phyloP scores from a whole-genome alignment of 2,113 vertebrate genomes.

The Narcine bancroftii region DNA sequence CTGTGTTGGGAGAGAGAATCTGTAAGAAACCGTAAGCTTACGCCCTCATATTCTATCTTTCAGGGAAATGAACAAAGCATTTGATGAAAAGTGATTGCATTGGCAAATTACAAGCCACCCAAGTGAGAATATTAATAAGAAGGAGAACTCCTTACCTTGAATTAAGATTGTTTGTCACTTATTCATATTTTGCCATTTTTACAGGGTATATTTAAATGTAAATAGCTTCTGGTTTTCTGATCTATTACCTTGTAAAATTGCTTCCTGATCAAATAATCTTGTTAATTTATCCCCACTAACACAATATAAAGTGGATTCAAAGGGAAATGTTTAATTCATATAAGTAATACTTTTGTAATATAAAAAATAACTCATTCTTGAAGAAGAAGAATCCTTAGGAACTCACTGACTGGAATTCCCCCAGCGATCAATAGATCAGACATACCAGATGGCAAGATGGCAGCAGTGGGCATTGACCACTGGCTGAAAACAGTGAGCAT shows the following conservation, averaged over 20 bases:
- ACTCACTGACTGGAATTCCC: not conserved
- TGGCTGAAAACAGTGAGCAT: not conserved
- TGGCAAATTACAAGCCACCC: constrained; percentile 13
- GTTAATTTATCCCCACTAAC: constrained; percentile 27
- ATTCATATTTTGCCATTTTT: constrained; percentile 25
- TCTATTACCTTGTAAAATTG: constrained; percentile 34
- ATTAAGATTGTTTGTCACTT: not conserved
- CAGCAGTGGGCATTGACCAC: not conserved
- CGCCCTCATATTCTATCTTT: not conserved
- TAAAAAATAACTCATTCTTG: constrained; percentile 4
- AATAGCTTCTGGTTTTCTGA: constrained; percentile 33
- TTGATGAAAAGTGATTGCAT: not conserved
- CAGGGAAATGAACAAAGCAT: not conserved
- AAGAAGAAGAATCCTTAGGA: not conserved
- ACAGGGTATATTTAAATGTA: constrained; percentile 31
- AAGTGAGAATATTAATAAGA: not conserved
- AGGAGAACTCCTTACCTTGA: not conserved
- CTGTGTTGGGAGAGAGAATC: not conserved
- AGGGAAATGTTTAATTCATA: constrained; percentile 25
- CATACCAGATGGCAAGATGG: not conserved
- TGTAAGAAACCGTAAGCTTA: not conserved
- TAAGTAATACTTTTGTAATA: not conserved
- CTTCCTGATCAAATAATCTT: constrained; percentile 31
- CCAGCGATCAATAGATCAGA: not conserved
- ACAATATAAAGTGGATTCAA: not conserved